A percentile compares a stretch with the other conserved stretches of the same genome.
These are phyloP conservation scores for Stenoptilia bipunctidactyla DNA, from an alignment of 2,888 invertebrate genomes.

Conservation along the genomic window DNA sequence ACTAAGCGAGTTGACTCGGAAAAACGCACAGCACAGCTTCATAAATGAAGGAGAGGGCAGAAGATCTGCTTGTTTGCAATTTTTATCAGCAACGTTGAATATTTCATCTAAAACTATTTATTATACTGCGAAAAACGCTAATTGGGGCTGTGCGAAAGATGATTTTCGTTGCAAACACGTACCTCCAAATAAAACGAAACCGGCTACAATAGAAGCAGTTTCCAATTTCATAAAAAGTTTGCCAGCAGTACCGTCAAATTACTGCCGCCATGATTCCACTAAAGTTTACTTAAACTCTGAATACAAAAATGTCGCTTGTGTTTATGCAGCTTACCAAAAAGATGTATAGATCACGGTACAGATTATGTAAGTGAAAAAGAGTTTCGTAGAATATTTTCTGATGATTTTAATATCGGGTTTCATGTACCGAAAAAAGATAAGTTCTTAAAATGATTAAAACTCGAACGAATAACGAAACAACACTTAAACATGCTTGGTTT, in stretches of 20 bases:
- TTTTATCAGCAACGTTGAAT: constrained; percentile 13
- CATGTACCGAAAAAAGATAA: constrained; percentile 19
- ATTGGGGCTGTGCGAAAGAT: constrained; percentile 10
- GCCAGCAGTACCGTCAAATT: constrained; percentile 17
- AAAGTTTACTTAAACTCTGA: constrained; percentile 10
- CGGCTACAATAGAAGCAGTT: constrained; percentile 3
- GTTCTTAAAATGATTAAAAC: constrained; percentile 13
- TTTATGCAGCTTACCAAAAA: constrained; percentile 15
- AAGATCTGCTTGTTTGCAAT: constrained; percentile 12
- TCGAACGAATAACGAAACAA: constrained; percentile 4
- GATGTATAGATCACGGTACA: constrained; percentile 4
- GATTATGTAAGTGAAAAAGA: constrained; percentile 15
- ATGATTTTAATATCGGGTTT: constrained; percentile 17
- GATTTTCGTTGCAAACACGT: constrained; percentile 14
- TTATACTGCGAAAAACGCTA: constrained; percentile 7
- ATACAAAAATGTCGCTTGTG: constrained; percentile 10
- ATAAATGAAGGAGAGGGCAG: constrained; percentile 15
- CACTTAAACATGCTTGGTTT: no score
- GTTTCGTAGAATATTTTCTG: constrained; percentile 16
- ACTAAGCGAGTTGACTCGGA: constrained; percentile 9
- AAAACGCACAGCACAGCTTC: constrained; percentile 3
- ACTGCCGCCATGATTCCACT: constrained; percentile 13
- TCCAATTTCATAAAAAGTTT: constrained; percentile 15
- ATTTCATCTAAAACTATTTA: constrained; percentile 9
- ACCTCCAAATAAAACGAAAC: constrained; percentile 14